Base-by-base conservation (phyloP, 2,888 invertebrate species). In the Keiferia lycopersicella region DNA sequence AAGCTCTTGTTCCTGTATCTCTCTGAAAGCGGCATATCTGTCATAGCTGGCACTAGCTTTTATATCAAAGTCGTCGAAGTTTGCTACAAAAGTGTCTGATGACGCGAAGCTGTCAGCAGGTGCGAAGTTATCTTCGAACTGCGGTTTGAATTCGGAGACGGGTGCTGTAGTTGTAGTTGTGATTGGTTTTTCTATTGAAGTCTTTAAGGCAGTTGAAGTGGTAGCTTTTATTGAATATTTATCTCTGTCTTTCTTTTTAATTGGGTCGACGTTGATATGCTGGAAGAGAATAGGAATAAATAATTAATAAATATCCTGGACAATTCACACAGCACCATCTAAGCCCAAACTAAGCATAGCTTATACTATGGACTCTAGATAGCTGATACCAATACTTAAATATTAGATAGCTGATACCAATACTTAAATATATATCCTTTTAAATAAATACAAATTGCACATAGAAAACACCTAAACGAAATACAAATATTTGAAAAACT, bases 1-100 rank as follows among this genome's bases (percentile, higher is more conserved):
- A 34, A 94, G 82, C 71, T 95, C 95, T 79, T 96, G 96, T 74
- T 96, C 95, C 71, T 96, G 95, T 71, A 96, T 93, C 87, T 98
- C 97, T 67, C 97, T 93, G 76, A 98, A 97, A 0, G 96, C 97
- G 0, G 97, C 97, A 81, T 98, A 98, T 72, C 96, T 94, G 79
- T 97, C 97, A 76, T 95, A 96, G 0, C 93, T 84, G 0, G 94
- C 86, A 66, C 93, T 93, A 0, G 89, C 87, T 77, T 92, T 91
- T 65, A 86, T 84, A 71, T 91, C 84, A 71, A 94, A 94, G 73
- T 94, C 93, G 51, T 94, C 94, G 74, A 95, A 95, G 74, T 94
- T 94, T 0, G 94, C 94, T 11, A 94, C 94, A 73, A 95, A 96
- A 7, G 93, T 86, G 22, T 93, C 93, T 66, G 77, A 82, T 12